A percentile compares a stretch with the other conserved stretches of the same genome.
These are phyloP conservation scores for Mellivora capensis DNA, from an alignment of 2,113 vertebrate genomes.

Conservation along the genomic window DNA sequence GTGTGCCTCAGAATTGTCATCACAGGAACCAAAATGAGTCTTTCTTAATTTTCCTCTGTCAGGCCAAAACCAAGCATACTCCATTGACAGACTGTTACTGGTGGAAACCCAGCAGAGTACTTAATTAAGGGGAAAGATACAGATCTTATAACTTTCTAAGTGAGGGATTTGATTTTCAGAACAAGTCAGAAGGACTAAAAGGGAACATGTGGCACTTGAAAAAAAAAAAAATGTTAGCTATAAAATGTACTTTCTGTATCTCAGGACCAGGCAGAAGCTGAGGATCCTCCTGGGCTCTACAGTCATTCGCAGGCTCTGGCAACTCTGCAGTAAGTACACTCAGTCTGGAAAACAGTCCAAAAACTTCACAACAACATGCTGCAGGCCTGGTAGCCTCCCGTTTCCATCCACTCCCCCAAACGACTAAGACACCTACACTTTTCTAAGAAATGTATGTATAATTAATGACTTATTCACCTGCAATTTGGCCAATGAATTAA, in stretches of 20 bases:
- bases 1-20: not conserved
- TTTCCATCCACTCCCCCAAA: not conserved
- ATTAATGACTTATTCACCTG: not conserved
- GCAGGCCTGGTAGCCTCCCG: not conserved
- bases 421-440: not conserved
- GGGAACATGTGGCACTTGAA: not conserved
- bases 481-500: not conserved
- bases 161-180: not conserved
- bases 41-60: not conserved
- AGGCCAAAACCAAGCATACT: not conserved
- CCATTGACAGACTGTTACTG: not conserved
- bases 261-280: not conserved
- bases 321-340: not conserved
- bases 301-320: not conserved
- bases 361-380: not conserved
- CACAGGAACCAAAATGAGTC: not conserved
- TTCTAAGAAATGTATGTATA: not conserved
- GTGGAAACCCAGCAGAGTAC: not conserved
- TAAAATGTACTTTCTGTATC: not conserved
- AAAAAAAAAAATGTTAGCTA: not conserved
- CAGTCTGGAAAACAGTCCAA: not conserved
- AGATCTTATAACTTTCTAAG: not conserved
- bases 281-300: not conserved
- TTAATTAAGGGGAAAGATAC: not conserved
- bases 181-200: not conserved